A percentile compares a stretch with the other conserved stretches of the same genome.
Conservation (phyloP, 2,888 invertebrate species). For the Campoletis raptor region DNA sequence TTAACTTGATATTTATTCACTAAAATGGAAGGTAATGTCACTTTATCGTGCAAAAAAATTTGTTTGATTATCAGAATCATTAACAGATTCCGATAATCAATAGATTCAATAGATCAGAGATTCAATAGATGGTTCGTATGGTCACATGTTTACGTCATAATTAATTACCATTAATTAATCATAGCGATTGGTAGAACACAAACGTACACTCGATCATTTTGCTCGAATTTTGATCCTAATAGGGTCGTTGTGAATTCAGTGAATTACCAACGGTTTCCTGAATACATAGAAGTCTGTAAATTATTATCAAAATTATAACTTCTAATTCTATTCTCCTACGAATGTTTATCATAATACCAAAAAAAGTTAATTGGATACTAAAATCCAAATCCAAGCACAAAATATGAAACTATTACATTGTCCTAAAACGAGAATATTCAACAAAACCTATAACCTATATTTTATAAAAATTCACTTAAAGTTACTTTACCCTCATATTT, state of each 20-base stretch:
- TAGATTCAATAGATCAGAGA: background rate
- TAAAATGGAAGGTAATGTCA: too few relatives aligned
- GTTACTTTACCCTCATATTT: background rate
- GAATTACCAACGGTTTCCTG: background rate
- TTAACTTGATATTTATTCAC: too few relatives aligned
- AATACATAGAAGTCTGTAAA: background rate
- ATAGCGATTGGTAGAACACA: background rate
- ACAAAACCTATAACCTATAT: background rate
- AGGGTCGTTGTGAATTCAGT: background rate
- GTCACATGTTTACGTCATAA: background rate
- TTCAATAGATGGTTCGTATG: background rate
- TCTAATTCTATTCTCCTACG: background rate
- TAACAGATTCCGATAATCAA: too few relatives aligned
- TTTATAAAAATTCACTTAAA: background rate
- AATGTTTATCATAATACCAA: background rate
- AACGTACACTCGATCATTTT: background rate
- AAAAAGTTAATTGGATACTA: background rate
- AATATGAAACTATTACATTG: background rate
- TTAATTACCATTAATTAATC: constrained; percentile 1
- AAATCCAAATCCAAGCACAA: background rate
- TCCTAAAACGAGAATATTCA: background rate
- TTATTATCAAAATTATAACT: background rate
- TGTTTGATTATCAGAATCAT: background rate
- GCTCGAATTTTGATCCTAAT: background rate
- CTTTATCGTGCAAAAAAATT: background rate